Evolutionary conservation across 2,888 invertebrate genomes (phyloP).

Genomic region (Clepsis dumicolana): DNA sequence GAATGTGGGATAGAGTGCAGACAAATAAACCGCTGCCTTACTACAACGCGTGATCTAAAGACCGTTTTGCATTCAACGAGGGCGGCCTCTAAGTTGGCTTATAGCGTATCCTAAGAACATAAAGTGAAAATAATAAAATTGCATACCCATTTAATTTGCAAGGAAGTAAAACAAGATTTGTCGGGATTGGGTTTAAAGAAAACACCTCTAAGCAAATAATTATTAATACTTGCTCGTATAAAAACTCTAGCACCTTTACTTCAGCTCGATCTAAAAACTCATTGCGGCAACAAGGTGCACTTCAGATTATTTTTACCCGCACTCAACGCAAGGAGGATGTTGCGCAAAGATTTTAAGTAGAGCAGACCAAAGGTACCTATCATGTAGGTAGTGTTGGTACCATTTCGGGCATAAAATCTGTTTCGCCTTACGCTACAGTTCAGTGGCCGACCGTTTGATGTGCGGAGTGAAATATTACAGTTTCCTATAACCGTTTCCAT

Average conservation of each 20-base stretch:
- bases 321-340: constrained; percentile 35
- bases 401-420: constrained; percentile 41
- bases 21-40: not conserved
- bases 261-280: constrained; percentile 12
- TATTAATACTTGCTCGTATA: too few species aligned
- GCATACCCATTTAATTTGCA: not conserved
- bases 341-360: constrained; percentile 43
- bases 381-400: constrained; percentile 32
- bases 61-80: not conserved
- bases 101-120: too few species aligned
- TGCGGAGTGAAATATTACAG: constrained; percentile 71
- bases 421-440: constrained; percentile 66
- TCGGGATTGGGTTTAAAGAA: not conserved
- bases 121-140: too few species aligned
- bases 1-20: constrained; percentile 25
- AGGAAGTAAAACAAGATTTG: not conserved
- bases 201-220: too few species aligned
- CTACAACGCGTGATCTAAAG: not conserved
- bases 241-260: not conserved
- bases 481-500: constrained; percentile 59
- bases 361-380: constrained; percentile 37
- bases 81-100: too few species aligned
- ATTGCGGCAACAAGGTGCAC: constrained; percentile 28
- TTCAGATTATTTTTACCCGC: constrained; percentile 42
- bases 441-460: constrained; percentile 76